Percentiles rank a stretch among this genome's conserved stretches.
phyloP scores from a whole-genome alignment of 2,113 vertebrate genomes.

The Dromiciops gliroides region DNA sequence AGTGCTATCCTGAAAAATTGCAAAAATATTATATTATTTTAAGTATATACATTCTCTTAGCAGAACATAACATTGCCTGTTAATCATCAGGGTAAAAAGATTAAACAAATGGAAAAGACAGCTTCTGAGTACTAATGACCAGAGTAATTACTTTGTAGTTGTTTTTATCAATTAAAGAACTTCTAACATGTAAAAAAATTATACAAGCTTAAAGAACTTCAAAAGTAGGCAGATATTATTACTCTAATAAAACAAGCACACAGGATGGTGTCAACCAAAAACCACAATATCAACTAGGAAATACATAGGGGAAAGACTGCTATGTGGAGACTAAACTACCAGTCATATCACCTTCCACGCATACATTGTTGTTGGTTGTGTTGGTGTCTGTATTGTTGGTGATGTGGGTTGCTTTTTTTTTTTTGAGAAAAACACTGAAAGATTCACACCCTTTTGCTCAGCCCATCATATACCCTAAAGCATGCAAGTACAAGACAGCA shows the following conservation, averaged over 20 bases:
- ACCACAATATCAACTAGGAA: background rate
- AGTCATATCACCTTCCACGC: background rate
- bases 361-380: background rate
- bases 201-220: background rate
- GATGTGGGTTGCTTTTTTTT: background rate
- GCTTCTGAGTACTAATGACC: background rate
- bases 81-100: constrained; percentile 1
- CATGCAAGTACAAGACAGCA: background rate
- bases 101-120: constrained; percentile 9
- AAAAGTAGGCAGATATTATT: background rate
- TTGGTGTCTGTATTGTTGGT: background rate
- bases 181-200: background rate
- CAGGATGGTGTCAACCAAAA: background rate
- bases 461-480: background rate
- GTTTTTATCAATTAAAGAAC: background rate
- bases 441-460: background rate
- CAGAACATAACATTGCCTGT: background rate
- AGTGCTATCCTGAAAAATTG: constrained; percentile 78
- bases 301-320: background rate
- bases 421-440: background rate
- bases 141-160: background rate
- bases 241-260: background rate
- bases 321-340: background rate
- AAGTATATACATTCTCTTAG: constrained; percentile 26
- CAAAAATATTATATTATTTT: constrained; percentile 65